Evolutionary conservation across 2,113 vertebrate genomes (phyloP).

Genomic region (Oncorhynchus gorbuscha): DNA sequence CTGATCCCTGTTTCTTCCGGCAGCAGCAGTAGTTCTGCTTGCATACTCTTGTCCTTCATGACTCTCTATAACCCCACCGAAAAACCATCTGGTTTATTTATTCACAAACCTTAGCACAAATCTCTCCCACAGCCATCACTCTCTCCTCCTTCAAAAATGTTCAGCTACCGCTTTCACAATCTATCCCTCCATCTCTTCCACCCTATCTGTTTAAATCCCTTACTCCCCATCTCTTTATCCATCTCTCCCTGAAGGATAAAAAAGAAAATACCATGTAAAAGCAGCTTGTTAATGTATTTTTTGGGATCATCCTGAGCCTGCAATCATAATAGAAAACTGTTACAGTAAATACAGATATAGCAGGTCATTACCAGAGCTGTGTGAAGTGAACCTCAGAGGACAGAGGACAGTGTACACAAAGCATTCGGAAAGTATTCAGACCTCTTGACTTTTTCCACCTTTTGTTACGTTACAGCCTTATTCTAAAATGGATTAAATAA

Average conservation of each 20-base stretch:
- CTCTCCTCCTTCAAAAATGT: slow-evolving; percentile 1
- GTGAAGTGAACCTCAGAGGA: background rate
- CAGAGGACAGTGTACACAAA: no score
- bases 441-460: no score
- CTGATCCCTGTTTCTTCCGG: background rate
- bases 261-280: background rate
- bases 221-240: background rate
- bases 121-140: slow-evolving; percentile 13
- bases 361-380: slow-evolving; percentile 25
- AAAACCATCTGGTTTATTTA: slow-evolving; percentile 30
- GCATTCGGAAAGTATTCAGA: no score
- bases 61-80: background rate
- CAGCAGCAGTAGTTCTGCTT: background rate
- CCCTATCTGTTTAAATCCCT: background rate
- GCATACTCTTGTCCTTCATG: background rate
- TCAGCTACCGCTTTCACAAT: slow-evolving; percentile 18
- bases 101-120: slow-evolving; percentile 3
- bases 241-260: background rate
- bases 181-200: slow-evolving; percentile 1
- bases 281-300: background rate
- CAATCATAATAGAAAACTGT: slow-evolving; percentile 15
- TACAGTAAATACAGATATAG: slow-evolving; percentile 24
- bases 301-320: background rate
- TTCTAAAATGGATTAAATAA: no score
- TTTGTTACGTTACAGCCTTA: no score